A percentile compares a stretch with the other conserved stretches of the same genome.
phyloP scores from a whole-genome alignment of 2,113 vertebrate genomes.

The Notothenia coriiceps region DNA sequence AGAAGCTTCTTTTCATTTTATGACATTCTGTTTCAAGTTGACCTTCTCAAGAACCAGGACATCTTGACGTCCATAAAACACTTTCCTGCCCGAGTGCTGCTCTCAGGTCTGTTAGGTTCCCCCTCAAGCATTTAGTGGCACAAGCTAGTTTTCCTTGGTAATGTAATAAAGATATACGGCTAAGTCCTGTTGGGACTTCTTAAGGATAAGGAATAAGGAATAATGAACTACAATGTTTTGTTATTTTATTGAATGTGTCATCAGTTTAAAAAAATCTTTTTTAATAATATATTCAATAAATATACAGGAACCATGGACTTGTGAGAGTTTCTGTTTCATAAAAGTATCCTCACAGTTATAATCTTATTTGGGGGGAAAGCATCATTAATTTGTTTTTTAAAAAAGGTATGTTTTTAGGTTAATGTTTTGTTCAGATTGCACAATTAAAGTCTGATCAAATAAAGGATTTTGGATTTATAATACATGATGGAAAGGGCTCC shows the following conservation, averaged over 20 bases:
- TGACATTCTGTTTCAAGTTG: not conserved
- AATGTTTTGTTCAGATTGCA: constrained; percentile 39
- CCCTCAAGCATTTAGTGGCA: constrained; percentile 39
- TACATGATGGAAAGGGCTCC: constrained; percentile 44
- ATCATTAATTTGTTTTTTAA: constrained; percentile 1
- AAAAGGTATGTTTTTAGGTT: constrained; percentile 7
- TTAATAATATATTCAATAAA: constrained; percentile 80
- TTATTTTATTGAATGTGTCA: constrained; percentile 71
- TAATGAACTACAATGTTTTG: constrained; percentile 53
- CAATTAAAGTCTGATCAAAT: constrained; percentile 38
- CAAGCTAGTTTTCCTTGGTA: constrained; percentile 62
- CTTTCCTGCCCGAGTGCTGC: not conserved
- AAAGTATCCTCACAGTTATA: constrained; percentile 47
- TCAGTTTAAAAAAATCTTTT: constrained; percentile 58
- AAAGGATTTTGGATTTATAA: constrained; percentile 47
- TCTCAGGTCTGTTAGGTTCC: constrained; percentile 19
- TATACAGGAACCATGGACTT: constrained; percentile 69
- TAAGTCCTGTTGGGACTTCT: constrained; percentile 35
- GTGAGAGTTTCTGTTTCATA: constrained; percentile 42
- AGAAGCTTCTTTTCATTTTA: not conserved
- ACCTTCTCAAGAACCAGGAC: not conserved
- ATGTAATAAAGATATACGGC: constrained; percentile 11
- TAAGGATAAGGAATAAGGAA: constrained; percentile 35
- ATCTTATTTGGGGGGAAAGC: constrained; percentile 14
- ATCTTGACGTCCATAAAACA: not conserved